Base-by-base conservation (phyloP, 2,888 invertebrate genomes). In the Drosophila neonasuta region DNA sequence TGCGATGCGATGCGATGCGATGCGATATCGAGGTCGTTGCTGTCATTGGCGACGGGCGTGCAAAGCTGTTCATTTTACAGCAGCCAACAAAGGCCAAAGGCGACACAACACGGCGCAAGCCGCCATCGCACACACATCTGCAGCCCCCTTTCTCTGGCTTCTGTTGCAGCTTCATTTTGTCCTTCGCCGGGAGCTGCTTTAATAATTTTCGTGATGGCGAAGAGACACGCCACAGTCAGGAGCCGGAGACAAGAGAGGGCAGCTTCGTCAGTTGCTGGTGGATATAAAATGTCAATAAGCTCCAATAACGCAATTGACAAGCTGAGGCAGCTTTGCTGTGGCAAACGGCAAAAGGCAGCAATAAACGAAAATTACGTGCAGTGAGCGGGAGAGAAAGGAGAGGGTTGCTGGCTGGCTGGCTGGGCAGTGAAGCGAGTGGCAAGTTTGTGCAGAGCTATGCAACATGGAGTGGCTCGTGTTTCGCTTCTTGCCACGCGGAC, bases 271-370 rank as follows among this genome's bases (percentile, higher is more conserved):
- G 45, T 46, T 56, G 61, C 55, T 70, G 69, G 32, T 71, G 65
- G 85, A 81, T 84, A 86, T 86, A 86, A 83, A 83, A 87, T 87
- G 85, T 87, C 83, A 83, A 87, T 87, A 83, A 83, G 83, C 85
- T 83, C 78, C 67, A 85, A 85, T 83, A 87, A 85, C 85, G 75
- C 80, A 75, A 82, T 87, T 85, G 87, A 85, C 82, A 78, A 76
- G 77, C 75, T 68, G 68, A 68, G 85, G 71, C 77, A 76, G 74
- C 77, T 64, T 42, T 34, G 56, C 68, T 58, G 63, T 58, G 71
- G 51, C 77, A 65, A 58, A 46, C 41, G 41, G 29, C 36, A 45
- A 64, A 30, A 45, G 62, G 32, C 52, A 60, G 41, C 57, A 66
- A 60, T 60, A 55, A 77, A 58, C 63, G 52, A 48, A 62, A 59